phyloP scores from a whole-genome alignment of 1,140 invertebrate species.

The Pollicipes pollicipes region DNA sequence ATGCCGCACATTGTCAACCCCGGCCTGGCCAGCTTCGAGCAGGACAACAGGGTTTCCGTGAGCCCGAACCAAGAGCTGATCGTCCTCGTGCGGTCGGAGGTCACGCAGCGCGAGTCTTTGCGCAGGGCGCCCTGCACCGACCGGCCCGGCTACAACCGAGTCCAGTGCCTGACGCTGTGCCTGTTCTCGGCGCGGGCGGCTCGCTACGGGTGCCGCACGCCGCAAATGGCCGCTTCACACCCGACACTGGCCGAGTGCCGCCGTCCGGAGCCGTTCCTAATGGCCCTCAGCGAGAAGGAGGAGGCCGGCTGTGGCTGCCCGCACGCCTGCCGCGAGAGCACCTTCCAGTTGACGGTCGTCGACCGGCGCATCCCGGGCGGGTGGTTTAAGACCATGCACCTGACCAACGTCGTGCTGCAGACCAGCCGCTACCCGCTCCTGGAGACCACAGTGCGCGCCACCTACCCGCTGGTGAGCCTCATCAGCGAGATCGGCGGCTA shows the following conservation, averaged over 20 bases:
- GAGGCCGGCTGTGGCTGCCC: neutral
- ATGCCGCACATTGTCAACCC: neutral
- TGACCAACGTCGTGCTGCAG: neutral
- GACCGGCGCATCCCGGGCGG: neutral
- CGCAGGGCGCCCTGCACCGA: neutral
- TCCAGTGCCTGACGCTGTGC: neutral
- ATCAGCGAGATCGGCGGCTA: neutral
- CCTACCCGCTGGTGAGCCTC: neutral
- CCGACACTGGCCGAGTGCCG: neutral
- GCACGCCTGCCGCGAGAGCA: neutral
- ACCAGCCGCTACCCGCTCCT: neutral
- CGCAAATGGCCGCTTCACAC: neutral
- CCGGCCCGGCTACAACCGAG: neutral
- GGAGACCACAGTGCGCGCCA: neutral
- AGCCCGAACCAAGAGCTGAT: neutral
- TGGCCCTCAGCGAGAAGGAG: neutral
- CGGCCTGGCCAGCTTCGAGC: neutral
- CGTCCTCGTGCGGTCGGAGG: neutral
- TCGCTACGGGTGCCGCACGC: neutral
- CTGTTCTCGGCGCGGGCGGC: neutral
- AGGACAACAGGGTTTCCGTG: neutral
- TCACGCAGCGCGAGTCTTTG: neutral
- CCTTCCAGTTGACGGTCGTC: neutral
- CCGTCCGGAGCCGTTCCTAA: neutral
- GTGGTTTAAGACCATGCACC: neutral